Evolutionary conservation across 2,113 vertebrate genomes (phyloP).

Genomic region (Limnothrissa miodon): DNA sequence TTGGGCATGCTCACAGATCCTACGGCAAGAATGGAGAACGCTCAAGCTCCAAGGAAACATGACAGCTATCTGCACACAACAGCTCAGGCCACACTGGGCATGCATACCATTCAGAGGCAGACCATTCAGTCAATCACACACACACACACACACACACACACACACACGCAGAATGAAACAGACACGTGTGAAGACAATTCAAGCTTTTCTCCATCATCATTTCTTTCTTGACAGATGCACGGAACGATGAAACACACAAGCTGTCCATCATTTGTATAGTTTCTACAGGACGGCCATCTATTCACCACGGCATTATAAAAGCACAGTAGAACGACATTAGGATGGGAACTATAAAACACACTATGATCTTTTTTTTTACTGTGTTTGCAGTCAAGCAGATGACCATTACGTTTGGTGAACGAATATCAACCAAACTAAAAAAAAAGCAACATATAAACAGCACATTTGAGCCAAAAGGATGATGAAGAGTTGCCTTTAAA

Average conservation of each 20-base stretch:
- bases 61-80: background rate
- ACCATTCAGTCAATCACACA: background rate
- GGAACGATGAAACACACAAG: background rate
- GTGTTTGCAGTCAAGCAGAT: background rate
- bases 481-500: conserved; percentile 4
- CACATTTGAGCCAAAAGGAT: background rate
- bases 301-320: background rate
- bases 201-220: background rate
- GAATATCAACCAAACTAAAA: background rate
- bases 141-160: conserved; percentile 15
- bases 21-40: background rate
- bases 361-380: background rate
- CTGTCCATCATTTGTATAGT: background rate
- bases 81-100: background rate
- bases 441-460: background rate
- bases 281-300: background rate
- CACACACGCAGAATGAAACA: background rate
- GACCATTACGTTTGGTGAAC: background rate
- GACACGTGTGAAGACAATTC: background rate
- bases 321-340: background rate
- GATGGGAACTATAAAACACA: conserved; percentile 8
- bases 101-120: background rate
- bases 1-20: background rate
- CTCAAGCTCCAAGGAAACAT: background rate
- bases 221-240: background rate